A percentile compares a stretch with the other conserved stretches of the same genome.
Evolutionary conservation across 2,888 invertebrate genomes (phyloP).

Genomic region (Strigamia maritima): DNA sequence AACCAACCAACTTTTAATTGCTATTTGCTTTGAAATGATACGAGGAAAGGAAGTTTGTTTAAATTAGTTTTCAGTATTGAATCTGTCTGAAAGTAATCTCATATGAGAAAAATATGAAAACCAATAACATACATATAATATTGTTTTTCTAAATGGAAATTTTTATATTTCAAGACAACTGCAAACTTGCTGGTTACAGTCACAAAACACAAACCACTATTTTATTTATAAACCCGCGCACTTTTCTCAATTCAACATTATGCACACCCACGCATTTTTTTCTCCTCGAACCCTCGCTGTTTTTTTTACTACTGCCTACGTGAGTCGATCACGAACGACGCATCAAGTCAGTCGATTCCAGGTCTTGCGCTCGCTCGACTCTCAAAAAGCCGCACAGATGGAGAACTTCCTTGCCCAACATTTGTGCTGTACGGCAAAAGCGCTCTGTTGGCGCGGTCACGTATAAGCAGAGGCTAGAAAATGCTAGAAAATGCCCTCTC

Average conservation of each 20-base stretch:
- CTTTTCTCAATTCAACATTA: slow-evolving; percentile 8
- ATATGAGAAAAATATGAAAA: too few relatives aligned
- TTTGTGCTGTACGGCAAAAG: slow-evolving; percentile 20
- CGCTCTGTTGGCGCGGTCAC: slow-evolving; percentile 25
- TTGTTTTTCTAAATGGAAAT: too few relatives aligned
- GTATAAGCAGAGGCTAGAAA: slow-evolving; percentile 13
- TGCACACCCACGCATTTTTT: slow-evolving; percentile 18
- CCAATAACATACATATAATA: too few relatives aligned
- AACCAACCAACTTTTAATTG: too few relatives aligned
- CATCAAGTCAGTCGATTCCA: slow-evolving; percentile 31
- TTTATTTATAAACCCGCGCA: not conserved
- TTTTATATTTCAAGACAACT: not conserved
- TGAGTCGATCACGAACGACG: slow-evolving; percentile 30
- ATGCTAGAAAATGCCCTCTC: not conserved
- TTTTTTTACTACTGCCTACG: slow-evolving; percentile 16
- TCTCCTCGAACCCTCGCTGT: not conserved
- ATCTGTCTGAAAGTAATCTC: too few relatives aligned
- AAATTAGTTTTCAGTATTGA: too few relatives aligned
- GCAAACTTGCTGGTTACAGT: not conserved
- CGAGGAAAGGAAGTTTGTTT: too few relatives aligned
- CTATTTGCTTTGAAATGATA: too few relatives aligned
- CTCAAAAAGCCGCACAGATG: slow-evolving; percentile 20
- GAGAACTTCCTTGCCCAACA: slow-evolving; percentile 14
- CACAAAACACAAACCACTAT: not conserved
- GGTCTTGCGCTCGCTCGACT: slow-evolving; percentile 27